Percentiles rank a stretch among this genome's conserved stretches.
Evolutionary conservation across 1,140 invertebrate species (phyloP).

Genomic region (Lepidostoma basale): DNA sequence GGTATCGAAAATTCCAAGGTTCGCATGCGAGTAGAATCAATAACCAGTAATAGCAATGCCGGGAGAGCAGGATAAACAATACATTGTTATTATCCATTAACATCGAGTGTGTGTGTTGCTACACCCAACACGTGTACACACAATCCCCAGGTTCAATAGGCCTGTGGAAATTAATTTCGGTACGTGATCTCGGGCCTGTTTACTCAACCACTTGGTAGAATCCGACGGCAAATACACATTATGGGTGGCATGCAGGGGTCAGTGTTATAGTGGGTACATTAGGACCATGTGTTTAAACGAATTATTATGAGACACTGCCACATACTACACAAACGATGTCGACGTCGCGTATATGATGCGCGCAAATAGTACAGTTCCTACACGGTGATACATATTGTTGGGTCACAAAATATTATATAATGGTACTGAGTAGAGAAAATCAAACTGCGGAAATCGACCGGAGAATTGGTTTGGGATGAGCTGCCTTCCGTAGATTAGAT

Average conservation of each 20-base stretch:
- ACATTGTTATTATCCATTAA: constrained; percentile 25
- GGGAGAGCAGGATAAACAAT: constrained; percentile 16
- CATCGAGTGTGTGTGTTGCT: constrained; percentile 5
- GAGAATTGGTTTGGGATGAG: too few relatives aligned
- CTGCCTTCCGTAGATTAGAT: too few relatives aligned
- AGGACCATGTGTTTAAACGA: too few relatives aligned
- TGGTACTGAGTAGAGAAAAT: too few relatives aligned
- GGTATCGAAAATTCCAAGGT: too few relatives aligned
- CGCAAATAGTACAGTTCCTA: too few relatives aligned
- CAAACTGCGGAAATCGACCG: too few relatives aligned
- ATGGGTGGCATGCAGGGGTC: background rate
- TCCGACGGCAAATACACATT: background rate
- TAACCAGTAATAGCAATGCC: constrained; percentile 6
- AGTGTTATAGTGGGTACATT: background rate
- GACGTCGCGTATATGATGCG: too few relatives aligned
- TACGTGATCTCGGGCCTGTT: constrained; percentile 13
- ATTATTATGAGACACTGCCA: too few relatives aligned
- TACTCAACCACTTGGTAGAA: constrained; percentile 11
- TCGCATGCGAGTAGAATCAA: background rate
- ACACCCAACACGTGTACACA: constrained; percentile 2
- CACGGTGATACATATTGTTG: too few relatives aligned
- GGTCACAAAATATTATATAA: too few relatives aligned
- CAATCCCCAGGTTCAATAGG: background rate
- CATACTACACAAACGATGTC: too few relatives aligned
- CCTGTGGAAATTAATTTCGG: constrained; percentile 23